A percentile compares a stretch with the other conserved stretches of the same genome.
Evolutionary conservation across 2,113 vertebrate genomes (phyloP).

Genomic region (Prunella himalayana): DNA sequence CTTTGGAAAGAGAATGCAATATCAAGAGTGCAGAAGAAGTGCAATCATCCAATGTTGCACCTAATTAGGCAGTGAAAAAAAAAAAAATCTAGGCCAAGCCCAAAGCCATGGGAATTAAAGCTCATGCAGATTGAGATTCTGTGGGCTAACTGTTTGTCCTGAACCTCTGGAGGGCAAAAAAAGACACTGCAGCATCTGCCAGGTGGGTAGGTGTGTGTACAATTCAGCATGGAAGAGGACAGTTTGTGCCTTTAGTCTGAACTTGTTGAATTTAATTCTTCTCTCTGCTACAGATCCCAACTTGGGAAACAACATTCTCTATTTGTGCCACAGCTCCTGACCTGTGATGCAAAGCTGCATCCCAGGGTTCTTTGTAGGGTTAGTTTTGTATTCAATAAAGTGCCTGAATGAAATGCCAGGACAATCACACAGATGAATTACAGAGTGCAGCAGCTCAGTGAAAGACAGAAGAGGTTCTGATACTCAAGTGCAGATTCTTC

Average conservation of each 20-base stretch:
- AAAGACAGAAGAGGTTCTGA: background rate
- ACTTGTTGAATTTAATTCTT: background rate
- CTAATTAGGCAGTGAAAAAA: background rate
- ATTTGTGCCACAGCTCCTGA: background rate
- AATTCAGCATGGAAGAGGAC: background rate
- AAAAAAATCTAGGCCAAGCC: background rate
- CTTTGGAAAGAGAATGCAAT: background rate
- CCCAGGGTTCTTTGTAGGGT: background rate
- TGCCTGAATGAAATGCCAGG: background rate
- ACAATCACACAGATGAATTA: background rate
- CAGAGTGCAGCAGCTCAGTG: background rate
- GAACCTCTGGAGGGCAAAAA: background rate
- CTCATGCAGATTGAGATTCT: background rate
- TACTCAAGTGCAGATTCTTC: background rate
- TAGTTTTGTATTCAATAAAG: background rate
- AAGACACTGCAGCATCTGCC: background rate
- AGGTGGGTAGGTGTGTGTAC: background rate
- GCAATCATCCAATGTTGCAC: background rate
- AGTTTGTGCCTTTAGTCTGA: background rate
- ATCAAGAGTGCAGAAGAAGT: background rate
- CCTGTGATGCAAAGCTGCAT: background rate
- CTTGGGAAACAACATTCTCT: background rate
- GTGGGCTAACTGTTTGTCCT: background rate
- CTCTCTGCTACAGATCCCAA: background rate
- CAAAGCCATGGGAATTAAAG: background rate